Conservation (phyloP, 2,113 vertebrate species). For the Cairina moschata region DNA sequence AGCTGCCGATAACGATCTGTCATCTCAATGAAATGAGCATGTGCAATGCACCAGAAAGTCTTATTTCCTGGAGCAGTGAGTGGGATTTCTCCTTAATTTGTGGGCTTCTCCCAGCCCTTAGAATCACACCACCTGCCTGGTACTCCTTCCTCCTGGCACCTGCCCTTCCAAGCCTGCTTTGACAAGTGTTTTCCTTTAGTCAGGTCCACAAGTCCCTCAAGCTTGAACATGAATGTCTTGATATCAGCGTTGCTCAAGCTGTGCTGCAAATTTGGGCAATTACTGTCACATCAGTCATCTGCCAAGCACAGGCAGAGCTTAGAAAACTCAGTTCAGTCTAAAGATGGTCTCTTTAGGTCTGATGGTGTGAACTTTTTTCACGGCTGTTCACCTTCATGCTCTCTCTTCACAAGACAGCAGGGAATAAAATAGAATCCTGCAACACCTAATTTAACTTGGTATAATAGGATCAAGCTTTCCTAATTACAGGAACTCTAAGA, state of each 20-base stretch:
- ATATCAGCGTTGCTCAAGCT: background rate
- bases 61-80: background rate
- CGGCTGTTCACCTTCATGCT: slow-evolving; percentile 3
- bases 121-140: background rate
- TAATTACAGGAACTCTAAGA: background rate
- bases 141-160: background rate
- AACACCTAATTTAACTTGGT: slow-evolving; percentile 38
- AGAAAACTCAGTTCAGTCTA: slow-evolving; percentile 10
- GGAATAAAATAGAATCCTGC: slow-evolving; percentile 8
- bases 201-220: background rate
- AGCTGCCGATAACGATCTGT: background rate
- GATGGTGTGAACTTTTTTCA: background rate
- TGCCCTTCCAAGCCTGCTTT: background rate
- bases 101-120: background rate
- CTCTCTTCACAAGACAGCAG: background rate
- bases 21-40: background rate
- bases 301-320: background rate
- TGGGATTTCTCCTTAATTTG: background rate
- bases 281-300: background rate
- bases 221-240: background rate
- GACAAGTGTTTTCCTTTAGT: background rate
- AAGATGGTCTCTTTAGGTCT: background rate
- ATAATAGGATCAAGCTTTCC: slow-evolving; percentile 14
- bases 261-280: background rate
- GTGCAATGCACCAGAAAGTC: background rate